Conservation (phyloP, 2,888 invertebrate genomes). For the Timandra comae region DNA sequence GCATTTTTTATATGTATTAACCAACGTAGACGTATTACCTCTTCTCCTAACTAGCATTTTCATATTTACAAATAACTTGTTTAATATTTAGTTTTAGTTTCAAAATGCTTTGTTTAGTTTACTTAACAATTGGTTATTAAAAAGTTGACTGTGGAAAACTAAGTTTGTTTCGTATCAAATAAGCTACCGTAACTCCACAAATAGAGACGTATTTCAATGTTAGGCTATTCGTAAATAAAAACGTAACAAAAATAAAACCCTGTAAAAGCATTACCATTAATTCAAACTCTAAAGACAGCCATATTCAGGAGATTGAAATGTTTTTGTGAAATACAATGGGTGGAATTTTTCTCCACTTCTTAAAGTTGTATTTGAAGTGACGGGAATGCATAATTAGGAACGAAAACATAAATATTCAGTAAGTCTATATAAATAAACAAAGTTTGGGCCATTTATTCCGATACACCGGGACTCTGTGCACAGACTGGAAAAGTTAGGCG, state of each 20-base stretch:
- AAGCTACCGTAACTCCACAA: too few relatives aligned
- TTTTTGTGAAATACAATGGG: constrained; percentile 31
- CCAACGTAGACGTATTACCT: constrained; percentile 41
- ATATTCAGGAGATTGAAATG: constrained; percentile 8
- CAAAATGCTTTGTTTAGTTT: too few relatives aligned
- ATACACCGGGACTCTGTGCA: constrained; percentile 68
- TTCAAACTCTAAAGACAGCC: neutral
- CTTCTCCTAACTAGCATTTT: too few relatives aligned
- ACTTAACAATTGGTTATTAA: too few relatives aligned
- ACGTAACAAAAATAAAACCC: neutral
- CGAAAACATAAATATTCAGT: constrained; percentile 69
- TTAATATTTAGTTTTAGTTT: too few relatives aligned
- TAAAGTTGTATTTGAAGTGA: constrained; percentile 50
- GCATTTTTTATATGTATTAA: constrained; percentile 48
- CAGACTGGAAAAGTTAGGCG: constrained; percentile 71
- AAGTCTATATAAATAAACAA: constrained; percentile 72
- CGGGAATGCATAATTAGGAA: constrained; percentile 61
- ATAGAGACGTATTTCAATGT: too few relatives aligned
- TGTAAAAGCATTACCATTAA: constrained; percentile 1
- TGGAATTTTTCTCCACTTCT: constrained; percentile 30
- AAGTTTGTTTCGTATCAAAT: too few relatives aligned
- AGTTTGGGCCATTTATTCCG: constrained; percentile 74
- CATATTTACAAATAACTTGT: too few relatives aligned
- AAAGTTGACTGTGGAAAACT: too few relatives aligned
- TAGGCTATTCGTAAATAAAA: neutral